These are phyloP conservation scores for Mionectes macconnelli DNA, from an alignment of 2,113 vertebrate species.

Conservation along the genomic window DNA sequence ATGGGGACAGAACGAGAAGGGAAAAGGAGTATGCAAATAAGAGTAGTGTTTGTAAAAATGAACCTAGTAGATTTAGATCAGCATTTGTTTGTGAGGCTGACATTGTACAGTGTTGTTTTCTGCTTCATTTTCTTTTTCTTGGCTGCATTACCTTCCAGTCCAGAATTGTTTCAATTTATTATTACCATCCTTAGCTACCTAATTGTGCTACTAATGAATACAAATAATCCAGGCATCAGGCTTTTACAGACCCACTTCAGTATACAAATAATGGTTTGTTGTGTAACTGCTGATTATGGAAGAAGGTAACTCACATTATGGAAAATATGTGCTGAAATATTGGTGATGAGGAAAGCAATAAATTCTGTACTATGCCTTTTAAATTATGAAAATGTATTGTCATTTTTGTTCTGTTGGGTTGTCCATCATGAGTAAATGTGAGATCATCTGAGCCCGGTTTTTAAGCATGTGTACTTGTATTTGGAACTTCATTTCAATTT, in stretches of 20 bases:
- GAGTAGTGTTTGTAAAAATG: background rate
- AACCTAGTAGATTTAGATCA: background rate
- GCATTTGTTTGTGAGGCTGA: background rate
- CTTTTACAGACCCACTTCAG: slow-evolving; percentile 24
- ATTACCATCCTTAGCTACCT: slow-evolving; percentile 51
- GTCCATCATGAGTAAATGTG: background rate
- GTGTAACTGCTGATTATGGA: background rate
- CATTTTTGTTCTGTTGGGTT: background rate
- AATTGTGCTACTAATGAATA: slow-evolving; percentile 54
- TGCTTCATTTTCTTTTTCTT: slow-evolving; percentile 48
- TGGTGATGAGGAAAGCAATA: background rate
- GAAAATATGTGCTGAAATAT: background rate
- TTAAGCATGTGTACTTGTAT: background rate
- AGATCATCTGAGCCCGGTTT: background rate
- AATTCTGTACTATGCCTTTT: background rate
- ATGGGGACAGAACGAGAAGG: background rate
- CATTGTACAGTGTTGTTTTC: background rate
- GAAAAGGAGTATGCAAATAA: background rate
- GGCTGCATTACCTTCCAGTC: slow-evolving; percentile 1
- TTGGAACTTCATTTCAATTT: background rate
- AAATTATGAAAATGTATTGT: background rate
- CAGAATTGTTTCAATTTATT: slow-evolving; percentile 43
- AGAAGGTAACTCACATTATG: background rate
- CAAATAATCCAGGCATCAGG: slow-evolving; percentile 41
- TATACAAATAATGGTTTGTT: slow-evolving; percentile 45